These are phyloP conservation scores for Oasisia sp. DNA, from an alignment of 2,888 invertebrate genomes.

Conservation along the genomic window DNA sequence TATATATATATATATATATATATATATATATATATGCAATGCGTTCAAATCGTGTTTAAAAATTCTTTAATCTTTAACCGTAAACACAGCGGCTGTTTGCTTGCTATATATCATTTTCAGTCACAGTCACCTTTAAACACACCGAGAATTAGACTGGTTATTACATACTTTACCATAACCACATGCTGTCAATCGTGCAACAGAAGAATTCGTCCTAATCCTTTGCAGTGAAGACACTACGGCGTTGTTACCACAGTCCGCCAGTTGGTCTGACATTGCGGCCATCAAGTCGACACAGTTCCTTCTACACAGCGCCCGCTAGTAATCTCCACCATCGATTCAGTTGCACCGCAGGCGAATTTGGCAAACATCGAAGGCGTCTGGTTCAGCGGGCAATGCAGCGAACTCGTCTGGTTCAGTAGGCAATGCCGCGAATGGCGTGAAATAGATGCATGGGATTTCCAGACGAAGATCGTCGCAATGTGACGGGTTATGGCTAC, in stretches of 20 bases:
- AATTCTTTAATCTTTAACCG: not conserved
- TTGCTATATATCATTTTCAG: too few species aligned
- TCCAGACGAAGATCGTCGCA: not conserved
- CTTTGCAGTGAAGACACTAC: too few species aligned
- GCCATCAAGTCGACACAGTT: not conserved
- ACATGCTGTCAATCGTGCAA: not conserved
- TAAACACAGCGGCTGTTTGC: not conserved
- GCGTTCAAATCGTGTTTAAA: not conserved
- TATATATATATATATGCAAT: not conserved
- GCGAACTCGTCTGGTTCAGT: not conserved
- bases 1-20: not conserved
- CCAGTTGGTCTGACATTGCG: not conserved
- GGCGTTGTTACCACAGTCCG: not conserved
- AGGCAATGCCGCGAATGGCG: not conserved
- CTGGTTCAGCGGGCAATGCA: not conserved
- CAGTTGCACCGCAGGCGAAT: not conserved
- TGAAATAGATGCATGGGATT: constrained; percentile 13
- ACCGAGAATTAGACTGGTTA: not conserved
- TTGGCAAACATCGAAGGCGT: not conserved
- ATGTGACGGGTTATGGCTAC: not conserved
- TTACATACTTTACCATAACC: not conserved
- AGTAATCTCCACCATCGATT: not conserved
- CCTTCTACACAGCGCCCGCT: not conserved
- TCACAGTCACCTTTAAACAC: too few species aligned
- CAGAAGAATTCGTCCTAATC: not conserved